Evolutionary conservation across 2,888 invertebrate species (phyloP).

Genomic region (Anoncus sp.): DNA sequence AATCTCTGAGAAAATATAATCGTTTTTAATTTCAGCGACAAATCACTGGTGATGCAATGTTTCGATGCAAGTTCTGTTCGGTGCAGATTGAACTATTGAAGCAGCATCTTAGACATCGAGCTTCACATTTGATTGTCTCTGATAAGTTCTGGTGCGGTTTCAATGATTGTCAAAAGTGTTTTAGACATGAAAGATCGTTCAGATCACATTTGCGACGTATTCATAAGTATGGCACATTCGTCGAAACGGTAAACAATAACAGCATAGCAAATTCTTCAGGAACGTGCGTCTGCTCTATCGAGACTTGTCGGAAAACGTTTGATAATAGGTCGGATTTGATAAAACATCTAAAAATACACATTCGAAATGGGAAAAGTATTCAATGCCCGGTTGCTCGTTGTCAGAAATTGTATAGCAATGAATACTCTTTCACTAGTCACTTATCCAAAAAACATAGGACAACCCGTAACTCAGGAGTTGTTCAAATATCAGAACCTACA

Average conservation of each 20-base stretch:
- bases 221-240: conserved; percentile 15
- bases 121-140: conserved; percentile 1
- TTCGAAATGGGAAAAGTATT: conserved; percentile 34
- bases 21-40: background rate
- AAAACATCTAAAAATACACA: conserved; percentile 59
- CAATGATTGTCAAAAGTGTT: conserved; percentile 42
- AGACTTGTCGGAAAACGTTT: conserved; percentile 34
- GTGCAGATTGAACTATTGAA: background rate
- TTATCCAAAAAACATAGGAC: conserved; percentile 48
- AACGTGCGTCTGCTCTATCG: conserved; percentile 25
- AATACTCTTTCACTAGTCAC: conserved; percentile 61
- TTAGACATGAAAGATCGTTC: conserved; percentile 14
- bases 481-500: background rate
- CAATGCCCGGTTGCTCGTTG: conserved; percentile 41
- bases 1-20: no score
- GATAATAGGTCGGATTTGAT: conserved; percentile 28
- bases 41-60: background rate
- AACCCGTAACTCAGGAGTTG: background rate
- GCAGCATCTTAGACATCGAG: conserved; percentile 4
- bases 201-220: conserved; percentile 30
- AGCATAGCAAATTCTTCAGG: background rate
- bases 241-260: background rate
- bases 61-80: background rate
- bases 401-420: conserved; percentile 30
- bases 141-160: conserved; percentile 36